Conservation (phyloP, 2,797 vertebrate species). For the Scomberomorus guttatus region DNA sequence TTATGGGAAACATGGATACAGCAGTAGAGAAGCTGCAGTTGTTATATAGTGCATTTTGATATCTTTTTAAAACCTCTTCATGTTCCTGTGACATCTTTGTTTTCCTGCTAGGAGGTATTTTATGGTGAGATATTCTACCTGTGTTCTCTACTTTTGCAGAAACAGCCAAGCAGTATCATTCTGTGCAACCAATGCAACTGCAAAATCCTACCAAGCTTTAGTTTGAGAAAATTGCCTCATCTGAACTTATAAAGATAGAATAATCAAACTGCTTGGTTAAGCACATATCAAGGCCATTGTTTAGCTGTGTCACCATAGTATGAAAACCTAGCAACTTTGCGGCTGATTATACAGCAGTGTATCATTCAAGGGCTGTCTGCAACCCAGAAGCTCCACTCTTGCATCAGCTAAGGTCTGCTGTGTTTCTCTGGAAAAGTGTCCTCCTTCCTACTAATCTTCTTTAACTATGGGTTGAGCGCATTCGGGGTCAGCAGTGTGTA, state of each 20-base stretch:
- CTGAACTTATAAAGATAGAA: too few relatives aligned
- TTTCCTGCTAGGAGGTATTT: slow-evolving; percentile 1
- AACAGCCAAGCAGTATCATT: background rate
- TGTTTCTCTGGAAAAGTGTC: slow-evolving; percentile 26
- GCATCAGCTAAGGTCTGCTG: slow-evolving; percentile 46
- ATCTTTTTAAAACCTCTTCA: background rate
- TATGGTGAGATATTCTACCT: background rate
- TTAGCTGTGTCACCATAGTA: background rate
- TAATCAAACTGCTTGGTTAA: too few relatives aligned
- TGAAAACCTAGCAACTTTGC: background rate
- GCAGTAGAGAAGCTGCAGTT: slow-evolving; percentile 1
- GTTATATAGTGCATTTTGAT: slow-evolving; percentile 3
- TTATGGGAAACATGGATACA: background rate
- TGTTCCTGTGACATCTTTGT: background rate
- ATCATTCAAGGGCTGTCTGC: slow-evolving; percentile 19
- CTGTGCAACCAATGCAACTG: background rate
- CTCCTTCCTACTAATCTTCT: slow-evolving; percentile 25
- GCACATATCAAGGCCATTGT: background rate
- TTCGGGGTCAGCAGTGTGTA: background rate
- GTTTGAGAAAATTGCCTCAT: background rate
- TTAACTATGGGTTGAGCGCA: slow-evolving; percentile 7
- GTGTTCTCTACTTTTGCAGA: background rate
- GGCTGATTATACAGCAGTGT: slow-evolving; percentile 29
- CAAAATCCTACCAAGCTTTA: background rate
- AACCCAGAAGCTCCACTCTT: slow-evolving; percentile 43